A percentile compares a stretch with the other conserved stretches of the same genome.
These are phyloP conservation scores for Sycophaga agraensis DNA, from an alignment of 1,140 invertebrate species.

Conservation along the genomic window DNA sequence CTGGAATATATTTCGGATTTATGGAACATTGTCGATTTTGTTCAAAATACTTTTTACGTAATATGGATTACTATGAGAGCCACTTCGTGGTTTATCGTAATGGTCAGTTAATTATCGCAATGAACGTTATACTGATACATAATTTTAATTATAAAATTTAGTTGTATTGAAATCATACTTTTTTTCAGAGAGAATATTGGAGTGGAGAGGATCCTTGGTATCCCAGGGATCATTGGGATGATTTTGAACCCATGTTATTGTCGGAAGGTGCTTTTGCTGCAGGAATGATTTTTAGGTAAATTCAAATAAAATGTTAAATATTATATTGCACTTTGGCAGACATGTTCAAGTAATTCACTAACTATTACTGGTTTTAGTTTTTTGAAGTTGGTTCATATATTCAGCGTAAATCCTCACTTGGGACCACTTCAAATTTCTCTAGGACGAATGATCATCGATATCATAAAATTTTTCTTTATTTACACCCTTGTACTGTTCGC, in stretches of 20 bases:
- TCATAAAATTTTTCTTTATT: conserved; percentile 92
- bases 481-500: conserved; percentile 87
- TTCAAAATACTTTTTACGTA: conserved; percentile 91
- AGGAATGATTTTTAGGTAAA: conserved; percentile 88
- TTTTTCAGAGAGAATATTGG: conserved; percentile 68
- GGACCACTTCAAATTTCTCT: conserved; percentile 88
- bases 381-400: conserved; percentile 92
- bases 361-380: conserved; percentile 61
- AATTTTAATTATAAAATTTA: no score
- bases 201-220: conserved; percentile 76
- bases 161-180: no score
- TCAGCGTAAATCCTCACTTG: conserved; percentile 92
- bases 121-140: background rate
- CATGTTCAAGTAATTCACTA: no score
- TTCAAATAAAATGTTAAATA: conserved; percentile 1
- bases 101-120: conserved; percentile 59
- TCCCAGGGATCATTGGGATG: conserved; percentile 85
- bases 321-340: no score
- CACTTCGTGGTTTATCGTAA: conserved; percentile 74
- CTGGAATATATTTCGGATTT: conserved; percentile 88
- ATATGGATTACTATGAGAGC: conserved; percentile 83
- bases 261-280: conserved; percentile 93
- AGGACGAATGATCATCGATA: conserved; percentile 90
- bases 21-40: conserved; percentile 97
- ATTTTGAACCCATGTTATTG: conserved; percentile 90